phyloP scores from a whole-genome alignment of 1,140 invertebrate genomes.

The Pogonus chalceus region DNA sequence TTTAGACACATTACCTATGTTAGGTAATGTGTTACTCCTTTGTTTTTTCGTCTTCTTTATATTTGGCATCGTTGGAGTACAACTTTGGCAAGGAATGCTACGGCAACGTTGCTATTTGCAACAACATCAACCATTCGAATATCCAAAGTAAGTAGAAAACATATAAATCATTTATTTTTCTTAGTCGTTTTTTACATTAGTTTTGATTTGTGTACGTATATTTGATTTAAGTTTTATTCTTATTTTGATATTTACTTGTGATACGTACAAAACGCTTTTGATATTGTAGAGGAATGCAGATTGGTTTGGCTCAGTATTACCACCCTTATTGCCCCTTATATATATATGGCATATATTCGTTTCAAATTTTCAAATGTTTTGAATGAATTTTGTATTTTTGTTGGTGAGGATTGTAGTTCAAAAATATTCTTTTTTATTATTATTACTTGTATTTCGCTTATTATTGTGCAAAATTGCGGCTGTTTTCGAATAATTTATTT shows the following conservation, averaged over 20 bases:
- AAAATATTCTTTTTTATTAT: no score
- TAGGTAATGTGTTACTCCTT: slow-evolving; percentile 94
- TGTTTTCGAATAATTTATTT: no score
- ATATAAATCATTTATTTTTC: slow-evolving; percentile 6
- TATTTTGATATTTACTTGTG: slow-evolving; percentile 17
- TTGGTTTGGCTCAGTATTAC: background rate
- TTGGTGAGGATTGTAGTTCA: no score
- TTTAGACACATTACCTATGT: slow-evolving; percentile 97
- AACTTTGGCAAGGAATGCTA: slow-evolving; percentile 95
- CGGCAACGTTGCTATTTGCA: slow-evolving; percentile 83
- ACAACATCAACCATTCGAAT: slow-evolving; percentile 50
- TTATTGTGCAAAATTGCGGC: no score
- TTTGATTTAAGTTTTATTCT: slow-evolving; percentile 11
- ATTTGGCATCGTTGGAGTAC: slow-evolving; percentile 98
- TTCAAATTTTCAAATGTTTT: no score
- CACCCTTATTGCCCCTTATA: no score
- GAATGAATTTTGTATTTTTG: no score
- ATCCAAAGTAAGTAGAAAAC: slow-evolving; percentile 58
- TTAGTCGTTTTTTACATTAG: slow-evolving; percentile 12
- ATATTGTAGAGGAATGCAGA: slow-evolving; percentile 7
- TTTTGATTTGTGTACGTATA: slow-evolving; percentile 2
- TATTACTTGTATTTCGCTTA: no score
- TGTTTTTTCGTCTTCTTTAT: slow-evolving; percentile 99
- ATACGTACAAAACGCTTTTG: slow-evolving; percentile 12
- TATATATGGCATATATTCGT: no score